Base-by-base conservation (phyloP, 2,888 invertebrate genomes). In the Rotaria macrura region DNA sequence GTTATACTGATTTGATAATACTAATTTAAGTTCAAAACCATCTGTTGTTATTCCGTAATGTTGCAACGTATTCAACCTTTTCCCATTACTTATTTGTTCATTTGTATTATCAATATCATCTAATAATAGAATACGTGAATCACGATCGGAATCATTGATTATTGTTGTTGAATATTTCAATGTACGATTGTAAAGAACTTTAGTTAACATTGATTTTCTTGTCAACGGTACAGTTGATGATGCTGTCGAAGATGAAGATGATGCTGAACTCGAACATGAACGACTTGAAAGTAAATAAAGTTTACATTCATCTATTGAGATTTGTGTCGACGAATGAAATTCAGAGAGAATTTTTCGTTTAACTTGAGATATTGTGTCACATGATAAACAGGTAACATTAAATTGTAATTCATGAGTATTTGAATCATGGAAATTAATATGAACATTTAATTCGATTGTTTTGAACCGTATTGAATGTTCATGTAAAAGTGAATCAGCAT, bases 41-140 rank as follows among this genome's bases (percentile, higher is more conserved):
- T 95, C 95, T 91, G 98, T 97, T 88, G 95, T 95, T 88, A 97
- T 92, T 91, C 92, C 94, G 91, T 99, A 99, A 92, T 99, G 98
- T 90, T 95, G 95, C 87, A 99, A 93, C 85, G 97, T 97, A 91
- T 99, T 99, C 87, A 96, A 93, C 91, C 96, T 95, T 90, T 96
- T 96, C 96, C 96, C 98, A 91, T 97, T 97, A 87, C 95, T 95
- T 47, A 89, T 87, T 91, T 98, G 98, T 88, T 79, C 79, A 79
- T n/a, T 79, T 40, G 79, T 79, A 79, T 79, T 79, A 43, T 79
- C 79, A 79, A 79, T 79, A 43, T 79, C 79, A 43, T 79, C 43
- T 43, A 79, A 65, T 65, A 34, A 34, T 34, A 65, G 7, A 34
- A 34, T 34, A 34, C 7, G 14, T 17, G 65, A 65, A 65, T 65